Conservation (phyloP, 2,888 invertebrate genomes). For the Sisyra nigra region DNA sequence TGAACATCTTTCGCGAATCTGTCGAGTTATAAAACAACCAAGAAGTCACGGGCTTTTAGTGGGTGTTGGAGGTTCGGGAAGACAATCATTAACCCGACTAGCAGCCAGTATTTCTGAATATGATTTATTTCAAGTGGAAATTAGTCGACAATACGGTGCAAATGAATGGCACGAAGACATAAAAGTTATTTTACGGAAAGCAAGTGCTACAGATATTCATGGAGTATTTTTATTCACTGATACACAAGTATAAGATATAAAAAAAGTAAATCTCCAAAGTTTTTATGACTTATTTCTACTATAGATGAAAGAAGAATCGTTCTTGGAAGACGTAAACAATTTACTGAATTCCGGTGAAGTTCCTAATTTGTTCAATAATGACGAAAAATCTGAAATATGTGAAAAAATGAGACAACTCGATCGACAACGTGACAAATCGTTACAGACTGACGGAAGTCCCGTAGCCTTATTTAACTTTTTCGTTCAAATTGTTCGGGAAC, state of each 20-base stretch:
- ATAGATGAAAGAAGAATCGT: constrained; percentile 87
- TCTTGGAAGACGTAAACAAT: constrained; percentile 86
- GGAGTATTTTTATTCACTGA: constrained; percentile 85
- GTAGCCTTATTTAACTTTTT: constrained; percentile 86
- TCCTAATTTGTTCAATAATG: constrained; percentile 71
- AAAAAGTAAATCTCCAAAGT: background rate
- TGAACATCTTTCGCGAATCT: constrained; percentile 83
- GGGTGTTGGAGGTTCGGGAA: constrained; percentile 85
- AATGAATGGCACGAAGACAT: constrained; percentile 87
- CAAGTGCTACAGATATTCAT: constrained; percentile 69
- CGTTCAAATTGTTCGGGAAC: constrained; percentile 72
- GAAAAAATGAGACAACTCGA: constrained; percentile 89
- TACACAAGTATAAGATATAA: constrained; percentile 50
- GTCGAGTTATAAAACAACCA: constrained; percentile 82
- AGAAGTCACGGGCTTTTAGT: constrained; percentile 78
- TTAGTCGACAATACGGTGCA: constrained; percentile 68
- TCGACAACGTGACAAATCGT: constrained; percentile 66
- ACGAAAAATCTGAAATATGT: constrained; percentile 80
- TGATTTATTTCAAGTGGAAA: constrained; percentile 84
- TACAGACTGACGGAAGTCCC: constrained; percentile 85
- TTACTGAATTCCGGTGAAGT: constrained; percentile 87
- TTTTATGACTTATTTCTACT: constrained; percentile 13
- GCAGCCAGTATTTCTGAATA: constrained; percentile 91
- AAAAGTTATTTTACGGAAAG: constrained; percentile 61
- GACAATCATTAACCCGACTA: constrained; percentile 78